These are phyloP conservation scores for Lucinisca nassula DNA, from an alignment of 2,888 invertebrate genomes.

Conservation along the genomic window DNA sequence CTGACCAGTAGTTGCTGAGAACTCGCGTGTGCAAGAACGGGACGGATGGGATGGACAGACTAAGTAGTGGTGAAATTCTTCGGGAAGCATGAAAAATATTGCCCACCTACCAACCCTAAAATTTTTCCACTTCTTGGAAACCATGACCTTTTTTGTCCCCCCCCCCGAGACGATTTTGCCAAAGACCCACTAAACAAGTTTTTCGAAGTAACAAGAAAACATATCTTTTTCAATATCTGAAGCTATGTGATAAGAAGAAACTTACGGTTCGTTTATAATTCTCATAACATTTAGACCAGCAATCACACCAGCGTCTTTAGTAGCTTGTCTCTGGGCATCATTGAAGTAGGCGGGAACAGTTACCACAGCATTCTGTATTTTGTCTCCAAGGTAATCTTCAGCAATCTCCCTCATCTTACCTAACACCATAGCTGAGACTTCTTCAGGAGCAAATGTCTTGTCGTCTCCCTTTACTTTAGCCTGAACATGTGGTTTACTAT, in stretches of 20 bases:
- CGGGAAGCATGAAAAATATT: too few species aligned
- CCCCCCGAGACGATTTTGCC: too few species aligned
- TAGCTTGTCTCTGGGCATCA: constrained; percentile 99
- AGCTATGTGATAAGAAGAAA: constrained; percentile 20
- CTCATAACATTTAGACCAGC: constrained; percentile 97
- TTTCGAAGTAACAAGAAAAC: too few species aligned
- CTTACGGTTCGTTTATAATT: constrained; percentile 96
- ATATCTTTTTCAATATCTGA: too few species aligned
- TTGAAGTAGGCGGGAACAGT: constrained; percentile 99
- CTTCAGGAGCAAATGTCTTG: constrained; percentile 98
- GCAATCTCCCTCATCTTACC: constrained; percentile 99
- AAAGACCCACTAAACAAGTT: too few species aligned
- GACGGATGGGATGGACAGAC: too few species aligned
- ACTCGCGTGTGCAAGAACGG: too few species aligned
- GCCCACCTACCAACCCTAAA: too few species aligned
- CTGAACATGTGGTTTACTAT: constrained; percentile 97
- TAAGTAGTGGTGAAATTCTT: too few species aligned
- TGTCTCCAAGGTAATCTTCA: constrained; percentile 98
- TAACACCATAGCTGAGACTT: constrained; percentile 99
- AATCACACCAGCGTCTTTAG: constrained; percentile 99
- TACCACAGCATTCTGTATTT: constrained; percentile 95
- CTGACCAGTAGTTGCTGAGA: too few species aligned
- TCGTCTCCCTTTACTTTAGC: constrained; percentile 87
- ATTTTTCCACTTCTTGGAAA: too few species aligned
- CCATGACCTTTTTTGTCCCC: too few species aligned